Conservation (phyloP, 2,797 vertebrate genomes). For the Lycodopsis pacificus region DNA sequence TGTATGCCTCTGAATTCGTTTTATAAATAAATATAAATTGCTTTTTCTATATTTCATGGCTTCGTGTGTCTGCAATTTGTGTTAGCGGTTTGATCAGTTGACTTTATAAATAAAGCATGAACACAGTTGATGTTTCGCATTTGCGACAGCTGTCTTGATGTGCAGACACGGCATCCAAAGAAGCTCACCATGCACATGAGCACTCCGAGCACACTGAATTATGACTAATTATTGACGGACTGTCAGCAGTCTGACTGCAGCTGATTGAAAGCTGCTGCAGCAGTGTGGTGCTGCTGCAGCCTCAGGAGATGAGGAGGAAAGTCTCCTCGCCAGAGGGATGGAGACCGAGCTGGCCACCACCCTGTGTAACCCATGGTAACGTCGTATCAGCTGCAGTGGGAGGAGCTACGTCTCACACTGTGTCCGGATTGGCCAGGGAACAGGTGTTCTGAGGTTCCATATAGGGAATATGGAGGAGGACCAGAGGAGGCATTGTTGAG, state of each 20-base stretch:
- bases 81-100: background rate
- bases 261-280: conserved; percentile 32
- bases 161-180: conserved; percentile 22
- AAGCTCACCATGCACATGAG: background rate
- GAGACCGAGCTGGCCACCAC: conserved; percentile 70
- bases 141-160: conserved; percentile 21
- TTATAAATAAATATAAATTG: background rate
- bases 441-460: conserved; percentile 82
- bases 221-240: conserved; percentile 1
- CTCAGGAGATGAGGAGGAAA: conserved; percentile 35
- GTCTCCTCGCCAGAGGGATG: conserved; percentile 49
- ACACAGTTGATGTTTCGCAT: conserved; percentile 12
- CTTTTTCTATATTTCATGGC: background rate
- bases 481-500: conserved; percentile 32
- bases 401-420: conserved; percentile 57
- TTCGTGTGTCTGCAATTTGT: background rate
- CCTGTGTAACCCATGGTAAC: conserved; percentile 83
- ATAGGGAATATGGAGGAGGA: conserved; percentile 61
- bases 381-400: conserved; percentile 79
- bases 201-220: background rate
- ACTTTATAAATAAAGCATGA: conserved; percentile 16
- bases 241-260: background rate
- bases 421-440: conserved; percentile 77
- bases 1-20: background rate
- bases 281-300: conserved; percentile 3